phyloP scores from a whole-genome alignment of 2,888 invertebrate genomes.

The Patella pellucida region DNA sequence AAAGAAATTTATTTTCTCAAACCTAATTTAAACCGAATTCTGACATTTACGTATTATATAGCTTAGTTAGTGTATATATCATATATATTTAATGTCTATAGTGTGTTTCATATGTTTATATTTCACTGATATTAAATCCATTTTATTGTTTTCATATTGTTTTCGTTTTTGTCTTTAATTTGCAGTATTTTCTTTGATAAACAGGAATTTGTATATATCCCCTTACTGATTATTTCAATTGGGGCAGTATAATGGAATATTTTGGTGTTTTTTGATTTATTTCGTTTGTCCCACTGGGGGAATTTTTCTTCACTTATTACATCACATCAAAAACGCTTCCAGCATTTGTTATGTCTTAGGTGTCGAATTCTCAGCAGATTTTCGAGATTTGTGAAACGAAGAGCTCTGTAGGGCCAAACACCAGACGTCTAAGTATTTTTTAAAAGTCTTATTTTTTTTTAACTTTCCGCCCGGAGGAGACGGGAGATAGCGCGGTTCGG shows the following conservation, averaged over 20 bases:
- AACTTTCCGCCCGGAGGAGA: background rate
- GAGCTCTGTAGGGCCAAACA: background rate
- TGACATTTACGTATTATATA: no score
- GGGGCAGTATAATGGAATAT: background rate
- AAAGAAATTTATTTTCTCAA: no score
- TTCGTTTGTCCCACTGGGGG: background rate
- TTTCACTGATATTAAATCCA: no score
- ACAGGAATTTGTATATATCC: background rate
- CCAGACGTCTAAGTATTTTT: slow-evolving; percentile 8
- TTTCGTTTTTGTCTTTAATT: no score
- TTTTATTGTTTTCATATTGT: no score
- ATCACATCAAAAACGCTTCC: background rate
- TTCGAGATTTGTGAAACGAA: background rate
- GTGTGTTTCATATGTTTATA: no score
- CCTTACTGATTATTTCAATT: background rate
- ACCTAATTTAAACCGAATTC: no score
- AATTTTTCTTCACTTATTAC: background rate
- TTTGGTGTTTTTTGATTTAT: background rate
- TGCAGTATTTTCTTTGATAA: background rate
- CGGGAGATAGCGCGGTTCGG: no score
- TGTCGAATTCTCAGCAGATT: slow-evolving; percentile 4
- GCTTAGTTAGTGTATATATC: no score
- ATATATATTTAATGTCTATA: no score
- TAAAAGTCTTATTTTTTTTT: background rate
- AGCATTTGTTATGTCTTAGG: slow-evolving; percentile 9